Evolutionary conservation across 1,140 invertebrate species (phyloP).

Genomic region (Lethocerus indicus): DNA sequence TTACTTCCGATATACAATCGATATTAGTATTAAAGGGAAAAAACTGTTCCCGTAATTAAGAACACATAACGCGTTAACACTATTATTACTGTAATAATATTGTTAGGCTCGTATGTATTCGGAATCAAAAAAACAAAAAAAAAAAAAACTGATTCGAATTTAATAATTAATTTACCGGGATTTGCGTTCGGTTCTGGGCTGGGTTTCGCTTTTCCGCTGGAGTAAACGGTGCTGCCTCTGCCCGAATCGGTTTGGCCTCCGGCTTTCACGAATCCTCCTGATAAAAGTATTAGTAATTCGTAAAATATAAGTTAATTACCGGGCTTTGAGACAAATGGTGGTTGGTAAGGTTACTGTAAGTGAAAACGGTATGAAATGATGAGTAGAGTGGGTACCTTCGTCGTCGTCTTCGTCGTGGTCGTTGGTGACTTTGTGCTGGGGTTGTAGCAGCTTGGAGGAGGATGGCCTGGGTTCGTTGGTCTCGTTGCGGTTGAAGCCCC

Average conservation of each 20-base stretch:
- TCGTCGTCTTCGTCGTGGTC: no score
- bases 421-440: no score
- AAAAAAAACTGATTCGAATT: neutral
- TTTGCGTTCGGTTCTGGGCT: constrained; percentile 16
- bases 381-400: no score
- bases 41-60: neutral
- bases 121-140: neutral
- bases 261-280: constrained; percentile 12
- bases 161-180: no score
- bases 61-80: neutral
- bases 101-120: neutral
- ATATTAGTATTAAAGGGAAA: neutral
- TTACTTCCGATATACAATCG: neutral
- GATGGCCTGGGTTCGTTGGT: no score
- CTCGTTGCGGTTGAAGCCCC: no score
- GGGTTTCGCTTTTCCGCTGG: constrained; percentile 33
- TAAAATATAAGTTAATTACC: neutral
- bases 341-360: no score
- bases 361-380: no score
- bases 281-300: neutral
- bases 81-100: neutral
- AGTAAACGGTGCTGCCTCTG: constrained; percentile 54
- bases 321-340: no score
- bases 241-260: constrained; percentile 39
- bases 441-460: no score